A percentile compares a stretch with the other conserved stretches of the same genome.
These are phyloP conservation scores for Malacosoma neustria DNA, from an alignment of 2,888 invertebrate species.

Conservation along the genomic window DNA sequence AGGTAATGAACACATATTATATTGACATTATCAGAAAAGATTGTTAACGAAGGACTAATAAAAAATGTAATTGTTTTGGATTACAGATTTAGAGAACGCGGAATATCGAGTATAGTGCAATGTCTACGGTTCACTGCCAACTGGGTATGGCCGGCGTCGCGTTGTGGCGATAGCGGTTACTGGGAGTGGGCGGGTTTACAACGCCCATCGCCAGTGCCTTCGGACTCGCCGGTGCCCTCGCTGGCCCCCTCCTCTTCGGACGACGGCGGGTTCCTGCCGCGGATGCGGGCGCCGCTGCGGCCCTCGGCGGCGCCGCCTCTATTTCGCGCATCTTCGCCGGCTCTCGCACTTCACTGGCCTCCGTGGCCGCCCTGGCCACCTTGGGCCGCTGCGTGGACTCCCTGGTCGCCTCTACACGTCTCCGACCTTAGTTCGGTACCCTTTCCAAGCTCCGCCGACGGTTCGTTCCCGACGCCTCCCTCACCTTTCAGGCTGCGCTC, in stretches of 20 bases:
- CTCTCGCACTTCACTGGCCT: slow-evolving; percentile 56
- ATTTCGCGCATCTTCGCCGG: slow-evolving; percentile 62
- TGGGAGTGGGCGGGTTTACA: slow-evolving; percentile 23
- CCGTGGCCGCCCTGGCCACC: slow-evolving; percentile 79
- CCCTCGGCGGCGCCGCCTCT: slow-evolving; percentile 79
- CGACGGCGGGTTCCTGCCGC: slow-evolving; percentile 88
- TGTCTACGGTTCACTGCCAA: slow-evolving; percentile 74
- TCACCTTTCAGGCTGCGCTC: slow-evolving; percentile 78
- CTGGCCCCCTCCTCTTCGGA: slow-evolving; percentile 78
- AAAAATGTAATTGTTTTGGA: slow-evolving; percentile 12
- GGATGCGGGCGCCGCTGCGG: slow-evolving; percentile 51
- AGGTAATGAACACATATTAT: slow-evolving; percentile 14
- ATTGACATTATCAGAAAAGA: too few relatives aligned
- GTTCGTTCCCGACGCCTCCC: slow-evolving; percentile 85
- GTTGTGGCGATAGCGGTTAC: slow-evolving; percentile 65
- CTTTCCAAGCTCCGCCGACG: slow-evolving; percentile 85
- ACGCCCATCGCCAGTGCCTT: slow-evolving; percentile 33
- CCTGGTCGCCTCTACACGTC: slow-evolving; percentile 85
- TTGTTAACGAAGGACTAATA: too few relatives aligned
- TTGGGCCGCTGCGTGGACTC: slow-evolving; percentile 77
- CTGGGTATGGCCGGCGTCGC: slow-evolving; percentile 86
- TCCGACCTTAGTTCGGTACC: slow-evolving; percentile 92
- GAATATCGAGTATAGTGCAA: slow-evolving; percentile 94
- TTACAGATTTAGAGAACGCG: slow-evolving; percentile 91
- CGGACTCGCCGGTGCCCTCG: slow-evolving; percentile 42